Base-by-base conservation (phyloP, 2,888 invertebrate genomes). In the Machimus atricapillus region DNA sequence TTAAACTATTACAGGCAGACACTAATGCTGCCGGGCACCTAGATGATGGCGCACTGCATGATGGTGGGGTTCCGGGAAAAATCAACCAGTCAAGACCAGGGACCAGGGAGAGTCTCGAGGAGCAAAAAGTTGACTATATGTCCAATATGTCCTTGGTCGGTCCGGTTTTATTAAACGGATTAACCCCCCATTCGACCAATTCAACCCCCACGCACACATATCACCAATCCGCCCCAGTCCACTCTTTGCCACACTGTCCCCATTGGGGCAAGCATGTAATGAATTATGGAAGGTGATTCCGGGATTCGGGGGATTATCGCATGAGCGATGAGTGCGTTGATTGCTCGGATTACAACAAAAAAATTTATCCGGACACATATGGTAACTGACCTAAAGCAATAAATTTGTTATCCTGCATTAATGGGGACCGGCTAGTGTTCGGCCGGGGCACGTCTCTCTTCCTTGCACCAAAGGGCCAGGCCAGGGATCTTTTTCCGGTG, bases 261-360 rank as follows among this genome's bases (percentile, higher is more conserved):
- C 52, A 76, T 31, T 16, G 14, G 40, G 37, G 37, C 58, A 40
- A 34, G 23, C 73, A 81, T 87, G 56, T 81, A 87, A 87, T 87
- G 87, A 87, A 87, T 87, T 87, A 87, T 87, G 66, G 83, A 87
- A 87, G 78, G 83, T 85, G 78, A 87, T 87, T 85, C 43, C 40
- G 19, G 85, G 83, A 77, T 77, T 83, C 31, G n/a, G 43, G 27
- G 87, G 87, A 87, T 87, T 87, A 87, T 77, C 76, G 27, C 27
- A 85, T 87, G 87, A 87, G 56, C 78, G 83, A 87, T 87, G 85
- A 81, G 43, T 78, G 87, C 78, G 87, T 87, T 87, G 87, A 87
- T 87, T 83, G 87, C 87, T 81, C 9, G 85, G 87, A 87, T 87
- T 87, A 87, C 78, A 86, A 78, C 77, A 56, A 76, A 86, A 46